Evolutionary conservation across 2,113 vertebrate genomes (phyloP), one percentile per base, ranked within the genome.

Genomic region (Oncorhynchus clarkii): DNA sequence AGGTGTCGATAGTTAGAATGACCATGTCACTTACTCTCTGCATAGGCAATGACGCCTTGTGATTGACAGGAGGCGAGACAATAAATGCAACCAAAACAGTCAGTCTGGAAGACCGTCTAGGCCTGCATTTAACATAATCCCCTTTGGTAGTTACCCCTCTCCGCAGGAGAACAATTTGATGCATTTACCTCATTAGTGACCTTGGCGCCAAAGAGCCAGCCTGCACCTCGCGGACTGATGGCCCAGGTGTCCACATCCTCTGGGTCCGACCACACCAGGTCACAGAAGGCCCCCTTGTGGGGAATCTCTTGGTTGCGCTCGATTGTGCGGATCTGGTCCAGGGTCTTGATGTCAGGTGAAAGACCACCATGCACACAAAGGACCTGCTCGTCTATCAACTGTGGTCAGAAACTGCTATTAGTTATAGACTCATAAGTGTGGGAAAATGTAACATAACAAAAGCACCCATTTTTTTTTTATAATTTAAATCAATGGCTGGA

Each of bases 231-330:
- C 0, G 97, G 97, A 75, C 97, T 98, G 83, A 98, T 97, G 0
- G 97, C 97, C 97, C 97, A 99, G 27, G 97, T 98, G 78, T 98
- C 97, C 8, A 98, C 97, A 2, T 99, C 97, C 74, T 99, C 97
- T 0, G 97, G 97, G 71, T 99, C 97, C 0, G 97, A 99, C 97
- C 97, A 99, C 0, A 99, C 97, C 0, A 99, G 94, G 80, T 99
- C 97, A 64, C 97, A 99, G 90, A 99, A 98, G 11, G 97, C 97
- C 70, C 97, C 97, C 93, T 99, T 98, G 89, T 99, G 97, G 24
- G 97, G 97, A 69, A 99, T 98, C 81, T 99, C 97, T 76, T 98
- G 97, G 88, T 98, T 98, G 0, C 97, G 95, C 34, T 99, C 97
- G 2, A 99, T 98, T 84, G 97, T 98, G 83, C 97, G 95, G 82